A percentile compares a stretch with the other conserved stretches of the same genome.
These are phyloP conservation scores for Drosophila setifemur DNA, from an alignment of 1,140 invertebrate species.

Conservation along the genomic window DNA sequence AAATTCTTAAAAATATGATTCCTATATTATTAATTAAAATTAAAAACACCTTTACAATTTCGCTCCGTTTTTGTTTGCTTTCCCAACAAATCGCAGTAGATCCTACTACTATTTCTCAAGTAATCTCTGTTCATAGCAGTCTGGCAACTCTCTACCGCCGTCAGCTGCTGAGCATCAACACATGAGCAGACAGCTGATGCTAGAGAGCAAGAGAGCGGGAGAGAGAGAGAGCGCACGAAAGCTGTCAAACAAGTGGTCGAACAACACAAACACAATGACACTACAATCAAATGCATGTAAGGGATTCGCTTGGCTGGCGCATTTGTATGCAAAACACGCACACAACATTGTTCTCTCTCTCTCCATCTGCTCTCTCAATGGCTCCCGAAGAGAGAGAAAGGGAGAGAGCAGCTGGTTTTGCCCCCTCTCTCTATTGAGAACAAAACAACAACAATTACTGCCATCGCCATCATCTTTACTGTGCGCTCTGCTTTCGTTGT, in stretches of 20 bases:
- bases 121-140: background rate
- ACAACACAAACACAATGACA: constrained; percentile 7
- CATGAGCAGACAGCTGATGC: constrained; percentile 53
- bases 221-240: constrained; percentile 4
- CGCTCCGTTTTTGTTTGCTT: background rate
- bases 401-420: background rate
- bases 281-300: constrained; percentile 1
- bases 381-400: too few species aligned
- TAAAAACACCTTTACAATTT: too few species aligned
- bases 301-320: constrained; percentile 36
- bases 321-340: constrained; percentile 68
- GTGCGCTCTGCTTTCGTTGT: constrained; percentile 43
- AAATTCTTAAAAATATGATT: background rate
- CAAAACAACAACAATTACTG: constrained; percentile 35
- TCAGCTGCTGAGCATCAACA: constrained; percentile 64
- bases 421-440: background rate
- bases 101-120: constrained; percentile 35
- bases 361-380: constrained; percentile 9
- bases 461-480: constrained; percentile 61
- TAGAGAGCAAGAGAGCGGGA: constrained; percentile 10
- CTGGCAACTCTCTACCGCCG: constrained; percentile 51
- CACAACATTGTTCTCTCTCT: constrained; percentile 10
- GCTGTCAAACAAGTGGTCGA: constrained; percentile 74
- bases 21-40: too few species aligned
- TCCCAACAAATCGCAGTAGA: constrained; percentile 20